A percentile compares a stretch with the other conserved stretches of the same genome.
These are phyloP conservation scores for Cistogaster globosa DNA, from an alignment of 2,888 invertebrate species.

Conservation along the genomic window DNA sequence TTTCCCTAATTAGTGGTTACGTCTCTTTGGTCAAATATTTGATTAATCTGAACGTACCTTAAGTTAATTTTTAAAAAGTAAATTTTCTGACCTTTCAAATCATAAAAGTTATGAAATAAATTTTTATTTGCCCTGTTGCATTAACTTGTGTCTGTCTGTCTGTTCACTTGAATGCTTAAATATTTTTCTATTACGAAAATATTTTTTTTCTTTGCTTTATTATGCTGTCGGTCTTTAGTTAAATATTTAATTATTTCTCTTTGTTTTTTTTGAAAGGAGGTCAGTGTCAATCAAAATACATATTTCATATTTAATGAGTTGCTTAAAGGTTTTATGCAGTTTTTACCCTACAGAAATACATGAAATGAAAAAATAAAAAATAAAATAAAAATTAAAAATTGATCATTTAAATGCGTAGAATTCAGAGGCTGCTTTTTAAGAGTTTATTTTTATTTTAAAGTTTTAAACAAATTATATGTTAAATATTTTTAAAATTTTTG, in stretches of 20 bases:
- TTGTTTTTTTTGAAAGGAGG: slow-evolving; percentile 68
- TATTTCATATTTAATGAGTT: slow-evolving; percentile 40
- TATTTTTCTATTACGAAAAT: neutral
- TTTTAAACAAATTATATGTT: too few species aligned
- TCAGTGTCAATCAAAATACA: slow-evolving; percentile 71
- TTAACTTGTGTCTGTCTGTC: neutral
- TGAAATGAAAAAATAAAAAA: neutral
- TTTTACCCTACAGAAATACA: neutral
- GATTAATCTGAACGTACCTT: too few species aligned
- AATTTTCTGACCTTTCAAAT: neutral
- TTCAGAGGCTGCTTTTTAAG: neutral
- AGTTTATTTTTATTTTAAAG: too few species aligned
- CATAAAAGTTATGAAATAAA: too few species aligned
- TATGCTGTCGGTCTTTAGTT: neutral
- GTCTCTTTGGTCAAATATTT: too few species aligned
- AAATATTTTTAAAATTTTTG: neutral
- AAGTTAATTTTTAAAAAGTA: neutral
- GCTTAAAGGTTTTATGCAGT: neutral
- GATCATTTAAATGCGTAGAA: slow-evolving; percentile 11
- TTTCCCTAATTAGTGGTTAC: too few species aligned
- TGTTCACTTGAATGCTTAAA: slow-evolving; percentile 8
- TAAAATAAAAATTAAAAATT: neutral
- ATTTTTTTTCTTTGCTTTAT: neutral
- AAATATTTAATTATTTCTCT: slow-evolving; percentile 18
- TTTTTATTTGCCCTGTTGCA: neutral